Evolutionary conservation across 2,113 vertebrate genomes (phyloP), one percentile per base, ranked within the genome.

Genomic region (Silurus meridionalis): DNA sequence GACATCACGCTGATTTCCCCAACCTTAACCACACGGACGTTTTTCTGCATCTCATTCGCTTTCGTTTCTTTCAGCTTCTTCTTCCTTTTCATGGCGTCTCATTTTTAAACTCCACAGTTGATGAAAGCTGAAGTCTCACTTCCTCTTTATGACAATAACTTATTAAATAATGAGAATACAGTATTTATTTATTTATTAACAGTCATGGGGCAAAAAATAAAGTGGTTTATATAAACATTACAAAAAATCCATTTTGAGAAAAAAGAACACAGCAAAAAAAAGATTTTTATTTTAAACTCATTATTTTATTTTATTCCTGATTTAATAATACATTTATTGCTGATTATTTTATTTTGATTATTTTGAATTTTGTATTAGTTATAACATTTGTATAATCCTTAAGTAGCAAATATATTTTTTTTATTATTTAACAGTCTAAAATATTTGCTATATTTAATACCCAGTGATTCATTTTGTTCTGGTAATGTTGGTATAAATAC

Each of bases 1-100:
- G 81, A 55, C 63, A 69, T 83, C 50, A 83, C 50, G 15, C n/a
- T 10, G 15, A 55, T 69, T 69, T 83, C 81, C 81, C 17, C 50
- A 52, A 83, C 4, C 64, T 19, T 67, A 83, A 83, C 81, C 81
- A 37, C 63, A 28, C 74, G 15, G 52, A 78, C 50, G 11, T 53
- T 75, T 25, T 23, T 78, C 23, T 3, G 0, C 13, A 23, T 58
- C 55, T 37, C 3, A 60, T 58, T 46, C 4, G 55, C 77, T 80
- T 67, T 67, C 50, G 21, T 28, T 67, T 83, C 57, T n/a, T 13
- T 11, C 0, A 0, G 5, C 4, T 52, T 53, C 46, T 25, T 23
- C 17, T 17, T 66, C 46, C 17, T 13, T 23, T 17, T 53, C 46
- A 2, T n/a, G 4, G 63, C 5, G 55, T 61, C 46, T 88, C 52